Conservation (phyloP, 2,888 invertebrate species). For the Tuberolachnus salignus region DNA sequence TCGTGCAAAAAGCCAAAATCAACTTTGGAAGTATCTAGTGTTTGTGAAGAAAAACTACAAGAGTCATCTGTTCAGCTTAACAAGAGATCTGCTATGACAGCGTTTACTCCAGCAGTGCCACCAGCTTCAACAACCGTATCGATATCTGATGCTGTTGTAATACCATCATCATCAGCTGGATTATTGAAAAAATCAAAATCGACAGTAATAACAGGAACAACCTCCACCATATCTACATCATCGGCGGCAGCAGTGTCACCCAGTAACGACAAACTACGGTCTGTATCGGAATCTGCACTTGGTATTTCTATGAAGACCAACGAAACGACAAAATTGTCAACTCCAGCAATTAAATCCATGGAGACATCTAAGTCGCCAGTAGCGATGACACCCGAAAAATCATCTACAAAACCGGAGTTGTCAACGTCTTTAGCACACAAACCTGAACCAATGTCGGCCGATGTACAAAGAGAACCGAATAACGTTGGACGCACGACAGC, state of each 20-base stretch:
- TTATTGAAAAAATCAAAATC: background rate
- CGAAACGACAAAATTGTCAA: background rate
- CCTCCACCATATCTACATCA: background rate
- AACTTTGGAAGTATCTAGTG: too few species aligned
- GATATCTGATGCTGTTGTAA: too few species aligned
- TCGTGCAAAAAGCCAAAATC: too few species aligned
- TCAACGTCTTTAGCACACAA: too few species aligned
- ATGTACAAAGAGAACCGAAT: background rate
- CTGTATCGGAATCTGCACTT: background rate
- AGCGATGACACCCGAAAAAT: background rate
- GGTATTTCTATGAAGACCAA: background rate
- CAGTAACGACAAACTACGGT: background rate
- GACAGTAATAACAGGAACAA: background rate
- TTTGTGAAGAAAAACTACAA: too few species aligned
- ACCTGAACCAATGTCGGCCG: background rate
- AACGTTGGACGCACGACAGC: background rate
- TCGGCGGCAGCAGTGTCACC: too few species aligned
- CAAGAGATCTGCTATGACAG: background rate
- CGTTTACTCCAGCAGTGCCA: background rate
- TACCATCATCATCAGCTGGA: background rate
- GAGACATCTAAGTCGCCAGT: background rate
- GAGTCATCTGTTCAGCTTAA: background rate
- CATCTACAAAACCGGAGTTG: background rate
- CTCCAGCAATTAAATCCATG: background rate
- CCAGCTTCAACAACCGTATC: too few species aligned